Conservation (phyloP, 2,113 vertebrate genomes). For the Salvator merianae region DNA sequence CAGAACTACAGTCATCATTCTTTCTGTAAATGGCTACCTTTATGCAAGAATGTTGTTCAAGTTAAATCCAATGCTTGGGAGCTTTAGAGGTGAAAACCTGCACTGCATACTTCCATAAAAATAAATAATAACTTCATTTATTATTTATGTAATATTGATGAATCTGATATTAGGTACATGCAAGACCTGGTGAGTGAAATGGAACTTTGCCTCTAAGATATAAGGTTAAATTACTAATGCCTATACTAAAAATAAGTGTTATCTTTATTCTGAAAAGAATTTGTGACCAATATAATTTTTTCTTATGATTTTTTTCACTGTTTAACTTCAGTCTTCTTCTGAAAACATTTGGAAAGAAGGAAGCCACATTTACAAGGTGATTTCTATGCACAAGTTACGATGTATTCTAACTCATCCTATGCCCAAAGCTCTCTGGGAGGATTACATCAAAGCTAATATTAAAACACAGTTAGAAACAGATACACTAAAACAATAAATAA, state of each 20-base stretch:
- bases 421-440: too few species aligned
- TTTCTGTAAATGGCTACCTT: neutral
- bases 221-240: conserved; percentile 1
- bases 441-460: too few species aligned
- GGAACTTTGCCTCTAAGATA: conserved; percentile 1
- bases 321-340: neutral
- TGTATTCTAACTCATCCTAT: neutral
- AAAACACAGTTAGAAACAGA: too few species aligned
- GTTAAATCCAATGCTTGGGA: neutral
- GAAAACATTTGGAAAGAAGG: neutral
- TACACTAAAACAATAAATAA: too few species aligned
- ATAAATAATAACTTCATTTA: neutral
- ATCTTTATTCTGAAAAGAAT: neutral
- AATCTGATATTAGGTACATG: neutral
- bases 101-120: neutral
- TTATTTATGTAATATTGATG: conserved; percentile 4
- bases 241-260: neutral
- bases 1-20: too few species aligned
- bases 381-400: neutral
- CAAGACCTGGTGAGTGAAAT: neutral
- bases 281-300: neutral
- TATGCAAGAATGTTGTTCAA: neutral
- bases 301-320: neutral
- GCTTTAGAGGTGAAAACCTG: neutral
- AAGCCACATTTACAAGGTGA: neutral